Evolutionary conservation across 1,140 invertebrate genomes (phyloP), one percentile per base, ranked within the genome.

Genomic region (Paralvinella palmiformis): DNA sequence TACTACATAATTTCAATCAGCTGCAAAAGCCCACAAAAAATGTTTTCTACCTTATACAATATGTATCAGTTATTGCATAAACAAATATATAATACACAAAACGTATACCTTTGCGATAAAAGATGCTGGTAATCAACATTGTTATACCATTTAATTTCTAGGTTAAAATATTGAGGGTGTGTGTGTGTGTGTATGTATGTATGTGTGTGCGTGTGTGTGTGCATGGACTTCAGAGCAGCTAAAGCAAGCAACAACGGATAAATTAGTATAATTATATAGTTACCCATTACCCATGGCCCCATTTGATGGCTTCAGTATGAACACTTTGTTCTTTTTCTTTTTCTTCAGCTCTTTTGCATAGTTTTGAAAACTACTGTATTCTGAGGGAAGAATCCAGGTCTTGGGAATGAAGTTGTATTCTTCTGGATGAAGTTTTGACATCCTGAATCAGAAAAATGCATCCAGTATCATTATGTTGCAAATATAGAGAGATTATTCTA

Each of bases 281-380:
- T 71, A 79, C 79, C 80, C 80, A 71, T 81, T 75, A 27, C 80
- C 80, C 70, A 80, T 78, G 29, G 80, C 78, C 56, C 80, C 80
- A 72, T 80, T 81, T 31, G 76, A 69, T 15, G 80, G 80, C 69
- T 81, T 81, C 4, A 75, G 68, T 57, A 81, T 81, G 62, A 73
- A 81, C 50, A 74, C 78, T 63, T 71, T 75, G 22, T 65, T 56
- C 65, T 81, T 79, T n/a, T 55, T 56, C 64, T 75, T 76, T 67
- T 75, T 78, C 57, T 73, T 69, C 55, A 78, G 66, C 52, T 76
- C 75, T 57, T 75, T 77, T 52, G 73, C 70, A 66, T 80, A 76
- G 31, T 75, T 75, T 44, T 73, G 68, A 36, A 81, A 66, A 13
- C 66, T 58, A 53, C 68, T 72, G 56, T 73, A 73, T 45, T 81